Evolutionary conservation across 1,140 invertebrate species (phyloP), one percentile per base, ranked within the genome.

Genomic region (Carposina sasakii): DNA sequence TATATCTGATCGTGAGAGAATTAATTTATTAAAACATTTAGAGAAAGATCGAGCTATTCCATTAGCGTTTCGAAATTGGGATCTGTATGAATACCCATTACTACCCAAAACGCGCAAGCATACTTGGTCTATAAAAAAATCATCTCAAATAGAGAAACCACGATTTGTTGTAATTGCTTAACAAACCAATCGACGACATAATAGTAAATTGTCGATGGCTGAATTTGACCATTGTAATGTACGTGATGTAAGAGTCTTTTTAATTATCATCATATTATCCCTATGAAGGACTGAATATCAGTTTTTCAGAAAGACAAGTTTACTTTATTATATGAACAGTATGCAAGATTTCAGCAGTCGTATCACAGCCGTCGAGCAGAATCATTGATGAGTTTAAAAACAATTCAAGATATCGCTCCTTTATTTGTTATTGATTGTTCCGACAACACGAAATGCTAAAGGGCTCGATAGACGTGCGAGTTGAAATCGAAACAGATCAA

Each of bases 41-140:
- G 51, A 62, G 41, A 66, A 42, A 48, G 54, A 67, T 46, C 19
- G 33, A 55, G 28, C 50, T 2, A 57, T 70, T 34, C 19, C 41
- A 16, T 64, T 78, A 8, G 54, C 65, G 43, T 79, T 74, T 52
- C 60, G 71, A 19, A 54, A 49, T 1, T 77, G 77, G 75, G 66
- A 78, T 43, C 30, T 78, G 10, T 71, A 76, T 54, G 68, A 81
- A 43, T 76, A 76, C 68, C 67, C 71, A 21, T 10, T 55, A 3
- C 39, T 82, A n/a, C 65, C 76, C n/a, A 22, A 28, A 15, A 58
- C 62, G 0, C 48, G 46, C 10, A 60, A 64, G 33, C 60, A 63
- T 51, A 40, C 54, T 4, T 77, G 74, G 71, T 44, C 61, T 4
- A 57, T 78, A 0, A 73, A 69, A 60, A 72, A 59, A 13, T 41